These are phyloP conservation scores for Protobothrops flavoviridis DNA, from an alignment of 2,113 vertebrate species.

Conservation along the genomic window DNA sequence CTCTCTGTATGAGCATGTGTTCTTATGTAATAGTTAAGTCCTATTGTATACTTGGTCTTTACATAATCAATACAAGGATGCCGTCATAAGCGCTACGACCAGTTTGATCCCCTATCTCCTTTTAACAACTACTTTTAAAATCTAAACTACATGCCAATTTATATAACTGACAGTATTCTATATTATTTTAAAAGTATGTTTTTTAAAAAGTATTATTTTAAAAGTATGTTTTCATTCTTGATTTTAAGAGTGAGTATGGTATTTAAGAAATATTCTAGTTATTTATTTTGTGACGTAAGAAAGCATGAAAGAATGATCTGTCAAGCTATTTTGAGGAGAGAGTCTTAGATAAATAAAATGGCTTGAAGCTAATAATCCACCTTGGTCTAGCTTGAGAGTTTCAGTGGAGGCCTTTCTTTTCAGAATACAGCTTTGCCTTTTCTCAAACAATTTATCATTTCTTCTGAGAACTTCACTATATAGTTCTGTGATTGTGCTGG, in stretches of 20 bases:
- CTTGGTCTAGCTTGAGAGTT: not conserved
- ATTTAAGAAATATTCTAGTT: not conserved
- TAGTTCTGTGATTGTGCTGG: conserved; percentile 42
- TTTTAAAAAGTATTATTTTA: not conserved
- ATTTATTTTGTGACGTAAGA: not conserved
- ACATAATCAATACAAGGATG: not conserved
- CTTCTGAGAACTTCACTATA: not conserved
- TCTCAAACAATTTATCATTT: not conserved
- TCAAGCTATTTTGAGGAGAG: not conserved
- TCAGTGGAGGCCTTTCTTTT: not conserved
- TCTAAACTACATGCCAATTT: not conserved
- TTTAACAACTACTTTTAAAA: not conserved
- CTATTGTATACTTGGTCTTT: not conserved
- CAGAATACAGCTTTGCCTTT: conserved; percentile 3
- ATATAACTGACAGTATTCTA: not conserved
- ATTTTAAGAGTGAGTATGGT: not conserved
- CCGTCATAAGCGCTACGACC: not conserved
- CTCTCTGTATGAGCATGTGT: not conserved
- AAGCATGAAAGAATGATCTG: not conserved
- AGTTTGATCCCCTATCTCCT: not conserved
- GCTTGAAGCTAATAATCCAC: not conserved
- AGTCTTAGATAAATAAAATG: not conserved
- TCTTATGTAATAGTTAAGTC: not conserved
- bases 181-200: not conserved
- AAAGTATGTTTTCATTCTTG: not conserved